Evolutionary conservation across 2,113 vertebrate species (phyloP).

Genomic region (Potamarius usumacintae): DNA sequence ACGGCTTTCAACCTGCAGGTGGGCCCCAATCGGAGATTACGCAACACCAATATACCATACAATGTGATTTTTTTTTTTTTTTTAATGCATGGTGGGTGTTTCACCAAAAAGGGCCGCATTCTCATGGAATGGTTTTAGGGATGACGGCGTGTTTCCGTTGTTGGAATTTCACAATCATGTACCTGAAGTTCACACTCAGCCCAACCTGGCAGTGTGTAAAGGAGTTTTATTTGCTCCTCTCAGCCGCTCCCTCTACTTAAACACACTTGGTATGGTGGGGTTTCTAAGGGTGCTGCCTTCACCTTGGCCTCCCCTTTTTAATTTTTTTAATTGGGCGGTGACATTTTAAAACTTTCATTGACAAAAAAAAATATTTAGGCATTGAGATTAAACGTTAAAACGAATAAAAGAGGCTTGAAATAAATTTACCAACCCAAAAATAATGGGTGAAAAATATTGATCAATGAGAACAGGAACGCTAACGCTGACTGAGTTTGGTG

Average conservation of each 20-base stretch:
- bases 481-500: background rate
- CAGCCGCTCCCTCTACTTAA: conserved; percentile 80
- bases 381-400: too few species aligned
- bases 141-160: background rate
- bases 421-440: background rate
- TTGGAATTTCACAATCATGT: conserved; percentile 76
- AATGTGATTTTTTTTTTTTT: background rate
- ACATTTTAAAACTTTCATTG: background rate
- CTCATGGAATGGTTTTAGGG: background rate
- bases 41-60: background rate
- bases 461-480: background rate
- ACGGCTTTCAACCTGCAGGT: conserved; percentile 59
- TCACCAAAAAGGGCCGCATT: background rate
- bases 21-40: conserved; percentile 41
- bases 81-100: background rate
- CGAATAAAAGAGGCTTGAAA: background rate
- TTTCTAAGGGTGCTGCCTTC: background rate
- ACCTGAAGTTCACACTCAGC: conserved; percentile 71
- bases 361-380: too few species aligned
- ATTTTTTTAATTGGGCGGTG: background rate
- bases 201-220: conserved; percentile 66
- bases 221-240: conserved; percentile 77
- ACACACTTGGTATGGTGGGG: conserved; percentile 62
- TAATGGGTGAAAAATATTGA: too few species aligned
- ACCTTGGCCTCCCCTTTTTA: background rate